These are phyloP conservation scores for Leptopterna dolabrata DNA, from an alignment of 2,888 invertebrate species.

Conservation along the genomic window DNA sequence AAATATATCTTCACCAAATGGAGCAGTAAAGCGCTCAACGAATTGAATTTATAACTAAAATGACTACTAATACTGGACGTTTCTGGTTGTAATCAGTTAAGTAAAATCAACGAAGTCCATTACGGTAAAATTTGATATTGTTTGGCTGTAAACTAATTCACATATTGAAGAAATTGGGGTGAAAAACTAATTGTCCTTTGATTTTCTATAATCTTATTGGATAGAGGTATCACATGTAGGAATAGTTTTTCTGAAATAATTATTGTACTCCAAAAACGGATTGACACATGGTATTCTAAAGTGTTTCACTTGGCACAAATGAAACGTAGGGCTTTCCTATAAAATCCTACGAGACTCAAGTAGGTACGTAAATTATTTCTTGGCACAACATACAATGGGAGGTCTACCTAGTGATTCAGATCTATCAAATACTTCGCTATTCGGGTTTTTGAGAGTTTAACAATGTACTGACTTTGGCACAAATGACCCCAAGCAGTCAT, in stretches of 20 bases:
- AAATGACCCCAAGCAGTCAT: background rate
- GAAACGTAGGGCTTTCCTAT: background rate
- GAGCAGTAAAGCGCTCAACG: background rate
- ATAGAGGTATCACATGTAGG: background rate
- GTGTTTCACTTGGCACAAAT: background rate
- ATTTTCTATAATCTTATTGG: background rate
- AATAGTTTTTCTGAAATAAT: background rate
- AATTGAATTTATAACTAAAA: conserved; percentile 19
- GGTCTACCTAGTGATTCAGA: background rate
- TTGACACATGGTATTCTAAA: background rate
- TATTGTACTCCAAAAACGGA: background rate
- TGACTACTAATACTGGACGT: conserved; percentile 44
- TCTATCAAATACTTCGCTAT: background rate
- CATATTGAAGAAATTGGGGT: too few species aligned
- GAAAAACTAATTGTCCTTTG: too few species aligned
- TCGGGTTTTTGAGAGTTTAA: background rate
- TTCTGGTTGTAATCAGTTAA: background rate
- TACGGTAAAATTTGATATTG: too few species aligned
- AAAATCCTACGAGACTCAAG: background rate
- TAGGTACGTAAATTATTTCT: background rate
- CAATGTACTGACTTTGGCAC: background rate
- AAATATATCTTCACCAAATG: conserved; percentile 25
- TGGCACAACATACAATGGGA: background rate
- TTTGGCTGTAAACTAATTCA: too few species aligned
- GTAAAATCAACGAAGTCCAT: background rate